Conservation (phyloP, 2,113 vertebrate genomes). For the Halcyon senegalensis region DNA sequence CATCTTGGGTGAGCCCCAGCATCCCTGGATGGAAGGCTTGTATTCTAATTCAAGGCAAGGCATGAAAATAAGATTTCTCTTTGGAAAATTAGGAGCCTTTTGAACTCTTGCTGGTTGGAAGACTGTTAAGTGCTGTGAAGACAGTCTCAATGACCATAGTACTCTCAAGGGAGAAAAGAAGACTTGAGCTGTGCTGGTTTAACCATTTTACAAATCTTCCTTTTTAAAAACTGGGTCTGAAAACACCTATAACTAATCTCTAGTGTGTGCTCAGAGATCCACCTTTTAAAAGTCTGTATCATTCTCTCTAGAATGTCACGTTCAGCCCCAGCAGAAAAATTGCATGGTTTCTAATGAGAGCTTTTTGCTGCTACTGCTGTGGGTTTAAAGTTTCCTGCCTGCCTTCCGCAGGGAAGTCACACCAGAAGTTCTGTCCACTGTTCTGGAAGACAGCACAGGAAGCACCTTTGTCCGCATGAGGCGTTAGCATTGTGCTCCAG, state of each 20-base stretch:
- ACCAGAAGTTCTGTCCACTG: not conserved
- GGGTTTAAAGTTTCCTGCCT: not conserved
- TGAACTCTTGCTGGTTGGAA: not conserved
- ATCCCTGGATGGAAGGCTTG: not conserved
- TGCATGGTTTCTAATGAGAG: not conserved
- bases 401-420: not conserved
- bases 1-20: not conserved
- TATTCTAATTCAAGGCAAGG: not conserved
- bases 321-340: not conserved
- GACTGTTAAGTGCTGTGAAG: not conserved
- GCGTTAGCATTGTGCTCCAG: not conserved
- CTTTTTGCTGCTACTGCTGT: not conserved
- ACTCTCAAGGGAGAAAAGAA: not conserved
- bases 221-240: not conserved
- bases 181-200: not conserved
- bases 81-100: not conserved
- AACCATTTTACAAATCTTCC: not conserved
- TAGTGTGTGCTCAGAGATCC: rapidly evolving
- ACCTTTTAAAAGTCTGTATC: not conserved
- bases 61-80: not conserved
- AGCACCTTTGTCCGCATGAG: not conserved
- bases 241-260: not conserved
- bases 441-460: not conserved
- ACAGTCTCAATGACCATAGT: not conserved
- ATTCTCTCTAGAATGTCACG: not conserved